Evolutionary conservation across 1,140 invertebrate species (phyloP), one percentile per base, ranked within the genome.

Genomic region (Drosophila mojavensis): DNA sequence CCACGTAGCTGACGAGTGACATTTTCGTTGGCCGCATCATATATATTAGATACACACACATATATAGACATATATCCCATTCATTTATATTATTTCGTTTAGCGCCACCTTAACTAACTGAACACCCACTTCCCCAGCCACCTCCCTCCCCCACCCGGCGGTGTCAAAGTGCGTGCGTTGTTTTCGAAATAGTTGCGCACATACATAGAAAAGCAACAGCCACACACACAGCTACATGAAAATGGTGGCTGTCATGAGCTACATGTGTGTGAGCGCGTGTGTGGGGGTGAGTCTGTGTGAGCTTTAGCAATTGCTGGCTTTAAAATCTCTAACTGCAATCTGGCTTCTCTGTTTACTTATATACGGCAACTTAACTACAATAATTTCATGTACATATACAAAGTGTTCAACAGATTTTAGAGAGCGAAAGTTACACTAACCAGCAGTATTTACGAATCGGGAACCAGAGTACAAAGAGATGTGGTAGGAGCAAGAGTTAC

Each of bases 51-150:
- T 24, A 24, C 20, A 24, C 3, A 24, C 20, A 24, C 3, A 24
- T 24, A 20, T 20, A 2, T 20, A 20, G 1, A 20, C 2, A 45
- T 17, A 47, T 15, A 47, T 47, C n/a, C 79, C 84, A 88, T 86
- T 88, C 83, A 79, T 86, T 86, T 83, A 81, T 88, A 76, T 88
- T 75, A 78, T 81, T 88, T 79, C 79, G 79, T 88, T 86, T 79
- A 88, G 75, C 78, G 75, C 60, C 50, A 66, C 53, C 78, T 83
- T 82, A 86, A 86, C 75, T 79, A 72, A 60, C 60, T 30, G 4
- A 51, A 15, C 28, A 28, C 15, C 54, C 43, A 24, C 45, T 26
- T n/a, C 7, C 59, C 15, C 62, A n/a, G 28, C 28, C 30, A 7
- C n/a, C 7, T 20, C 30, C 10, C 15, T 4, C 20, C 30, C 10